A percentile compares a stretch with the other conserved stretches of the same genome.
Conservation (phyloP, 2,888 invertebrate species). For the Spilosoma lubricipeda region DNA sequence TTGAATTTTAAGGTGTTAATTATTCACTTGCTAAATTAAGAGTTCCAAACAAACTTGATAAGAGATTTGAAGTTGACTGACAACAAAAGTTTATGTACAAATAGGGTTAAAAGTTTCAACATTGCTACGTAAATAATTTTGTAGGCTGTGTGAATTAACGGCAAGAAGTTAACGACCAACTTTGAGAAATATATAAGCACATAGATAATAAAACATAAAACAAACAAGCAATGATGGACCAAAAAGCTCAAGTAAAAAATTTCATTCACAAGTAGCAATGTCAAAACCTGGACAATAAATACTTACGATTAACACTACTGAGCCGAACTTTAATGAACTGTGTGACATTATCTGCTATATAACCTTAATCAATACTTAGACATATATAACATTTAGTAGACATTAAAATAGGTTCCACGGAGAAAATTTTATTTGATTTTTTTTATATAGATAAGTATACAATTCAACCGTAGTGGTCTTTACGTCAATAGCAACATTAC, state of each 20-base stretch:
- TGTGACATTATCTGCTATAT: conserved; percentile 69
- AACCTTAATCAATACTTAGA: conserved; percentile 79
- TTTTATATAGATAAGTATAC: conserved; percentile 70
- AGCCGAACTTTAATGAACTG: conserved; percentile 75
- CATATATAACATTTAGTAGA: conserved; percentile 86
- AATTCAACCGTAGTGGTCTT: conserved; percentile 60
- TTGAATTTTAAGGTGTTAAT: conserved; percentile 7
- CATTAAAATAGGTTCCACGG: conserved; percentile 78
- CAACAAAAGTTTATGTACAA: conserved; percentile 75
- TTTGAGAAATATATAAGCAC: conserved; percentile 76
- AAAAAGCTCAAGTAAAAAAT: conserved; percentile 46
- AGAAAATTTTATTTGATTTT: conserved; percentile 65
- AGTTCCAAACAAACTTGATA: conserved; percentile 32
- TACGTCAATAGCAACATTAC: conserved; percentile 63
- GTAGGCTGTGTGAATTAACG: conserved; percentile 48
- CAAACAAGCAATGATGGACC: conserved; percentile 55
- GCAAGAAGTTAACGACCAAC: conserved; percentile 66
- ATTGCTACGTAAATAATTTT: conserved; percentile 72
- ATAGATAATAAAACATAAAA: conserved; percentile 50
- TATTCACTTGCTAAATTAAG: conserved; percentile 19
- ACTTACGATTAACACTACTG: conserved; percentile 75
- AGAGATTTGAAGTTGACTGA: conserved; percentile 59
- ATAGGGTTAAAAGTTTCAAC: conserved; percentile 73
- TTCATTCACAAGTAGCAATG: conserved; percentile 75
- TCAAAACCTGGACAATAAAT: conserved; percentile 75